Evolutionary conservation across 2,113 vertebrate species (phyloP).

Genomic region (Aix galericulata): DNA sequence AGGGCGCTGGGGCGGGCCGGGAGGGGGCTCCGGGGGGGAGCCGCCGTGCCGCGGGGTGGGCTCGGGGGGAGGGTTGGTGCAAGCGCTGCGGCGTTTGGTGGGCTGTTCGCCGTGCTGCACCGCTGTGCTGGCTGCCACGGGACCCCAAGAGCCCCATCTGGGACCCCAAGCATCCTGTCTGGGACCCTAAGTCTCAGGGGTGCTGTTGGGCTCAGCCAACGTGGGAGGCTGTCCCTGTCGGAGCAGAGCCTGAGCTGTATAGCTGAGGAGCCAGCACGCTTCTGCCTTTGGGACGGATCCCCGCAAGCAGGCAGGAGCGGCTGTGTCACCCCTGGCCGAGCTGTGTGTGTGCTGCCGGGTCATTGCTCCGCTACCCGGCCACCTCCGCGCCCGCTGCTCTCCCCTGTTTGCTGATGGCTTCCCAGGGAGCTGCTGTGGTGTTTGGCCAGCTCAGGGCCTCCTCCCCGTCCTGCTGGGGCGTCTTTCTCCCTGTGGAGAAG

Average conservation of each 20-base stretch:
- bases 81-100: background rate
- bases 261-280: no score
- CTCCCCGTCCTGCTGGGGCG: rapidly evolving
- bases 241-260: background rate
- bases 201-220: background rate
- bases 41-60: no score
- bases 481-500: background rate
- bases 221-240: background rate
- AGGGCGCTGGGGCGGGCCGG: no score
- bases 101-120: no score
- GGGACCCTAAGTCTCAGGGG: background rate
- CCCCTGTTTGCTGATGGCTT: rapidly evolving
- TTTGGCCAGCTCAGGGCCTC: rapidly evolving
- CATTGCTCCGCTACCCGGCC: rapidly evolving
- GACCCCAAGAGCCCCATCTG: no score
- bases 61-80: no score
- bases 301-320: background rate
- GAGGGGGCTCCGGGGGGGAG: no score
- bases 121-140: background rate
- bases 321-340: background rate
- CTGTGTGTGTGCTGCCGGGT: rapidly evolving
- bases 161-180: no score
- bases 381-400: rapidly evolving
- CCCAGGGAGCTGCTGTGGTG: background rate
- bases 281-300: background rate